Evolutionary conservation across 2,113 vertebrate genomes (phyloP).

Genomic region (Macquaria australasica): DNA sequence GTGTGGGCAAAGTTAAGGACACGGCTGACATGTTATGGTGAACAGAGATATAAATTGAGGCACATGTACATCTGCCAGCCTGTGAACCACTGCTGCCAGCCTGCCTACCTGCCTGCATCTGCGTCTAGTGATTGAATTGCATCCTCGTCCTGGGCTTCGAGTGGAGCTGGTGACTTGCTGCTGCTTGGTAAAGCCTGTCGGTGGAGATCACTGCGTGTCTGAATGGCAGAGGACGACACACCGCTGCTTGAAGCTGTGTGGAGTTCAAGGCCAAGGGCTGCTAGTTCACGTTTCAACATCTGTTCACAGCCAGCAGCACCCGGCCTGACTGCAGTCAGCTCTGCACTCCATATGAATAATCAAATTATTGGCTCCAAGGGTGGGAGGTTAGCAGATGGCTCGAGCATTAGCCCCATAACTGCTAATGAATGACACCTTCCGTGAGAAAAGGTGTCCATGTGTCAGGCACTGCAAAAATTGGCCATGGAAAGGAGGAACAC

Average conservation of each 20-base stretch:
- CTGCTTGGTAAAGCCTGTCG: slow-evolving; percentile 39
- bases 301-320: slow-evolving; percentile 69
- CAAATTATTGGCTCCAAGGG: slow-evolving; percentile 72
- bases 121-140: slow-evolving; percentile 29
- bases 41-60: not conserved
- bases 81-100: slow-evolving; percentile 13
- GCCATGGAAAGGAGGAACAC: not conserved
- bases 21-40: not conserved
- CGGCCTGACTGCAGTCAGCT: slow-evolving; percentile 49
- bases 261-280: slow-evolving; percentile 47
- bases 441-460: slow-evolving; percentile 48
- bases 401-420: slow-evolving; percentile 60
- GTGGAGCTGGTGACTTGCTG: slow-evolving; percentile 4
- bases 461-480: not conserved
- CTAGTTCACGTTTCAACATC: slow-evolving; percentile 76
- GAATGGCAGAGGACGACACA: slow-evolving; percentile 14
- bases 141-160: slow-evolving; percentile 29
- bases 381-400: slow-evolving; percentile 75
- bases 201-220: slow-evolving; percentile 25
- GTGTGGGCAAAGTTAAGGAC: slow-evolving; percentile 11
- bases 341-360: slow-evolving; percentile 69
- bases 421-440: slow-evolving; percentile 69
- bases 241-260: slow-evolving; percentile 43
- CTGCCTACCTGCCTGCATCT: slow-evolving; percentile 4
- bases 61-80: slow-evolving; percentile 16